Base-by-base conservation (phyloP, 2,113 vertebrate genomes). In the Petaurus breviceps region DNA sequence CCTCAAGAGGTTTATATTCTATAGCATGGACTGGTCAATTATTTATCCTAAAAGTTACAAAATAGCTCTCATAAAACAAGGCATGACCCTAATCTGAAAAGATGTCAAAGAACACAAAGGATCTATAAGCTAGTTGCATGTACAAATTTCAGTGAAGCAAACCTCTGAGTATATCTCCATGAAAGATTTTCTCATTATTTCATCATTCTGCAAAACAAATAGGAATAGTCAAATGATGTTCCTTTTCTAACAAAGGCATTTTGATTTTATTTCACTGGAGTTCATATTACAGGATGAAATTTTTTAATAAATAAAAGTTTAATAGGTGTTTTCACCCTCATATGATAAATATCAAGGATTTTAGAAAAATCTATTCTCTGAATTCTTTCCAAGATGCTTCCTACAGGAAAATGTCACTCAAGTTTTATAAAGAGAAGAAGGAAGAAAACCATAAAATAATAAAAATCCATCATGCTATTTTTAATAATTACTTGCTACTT, bases 371-470 rank as follows among this genome's bases (percentile, higher is more conserved):
- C 68, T 1, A 43, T 84, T 84, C 7, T 84, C 37, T 84, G 68
- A 84, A 22, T 84, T 84, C 68, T 43, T 43, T 84, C 68, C 19
- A 43, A 84, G 68, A 43, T 84, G n/a, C n/a, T 84, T 84, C 61
- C 2, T 1, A 93, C 6, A 94, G 22, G 54, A 4, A 61, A 92
- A 92, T 0, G 14, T 0, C 0, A 57, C 53, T 11, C 0, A 23
- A 54, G 90, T 24, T 49, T 5, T 26, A 55, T 51, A 50, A 24
- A 51, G 89, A 47, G 0, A 90, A 90, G 10, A 37, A 14, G 90
- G 92, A 93, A 96, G 94, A 28, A 96, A 90, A 96, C 89, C 46
- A 93, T 92, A 92, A 92, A 92, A 55, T 95, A 53, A 91, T 50
- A 54, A 16, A 4, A 52, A 19, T 24, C 26, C 10, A 84, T 49